Conservation (phyloP, 1,140 invertebrate species). For the Octopus bimaculoides region DNA sequence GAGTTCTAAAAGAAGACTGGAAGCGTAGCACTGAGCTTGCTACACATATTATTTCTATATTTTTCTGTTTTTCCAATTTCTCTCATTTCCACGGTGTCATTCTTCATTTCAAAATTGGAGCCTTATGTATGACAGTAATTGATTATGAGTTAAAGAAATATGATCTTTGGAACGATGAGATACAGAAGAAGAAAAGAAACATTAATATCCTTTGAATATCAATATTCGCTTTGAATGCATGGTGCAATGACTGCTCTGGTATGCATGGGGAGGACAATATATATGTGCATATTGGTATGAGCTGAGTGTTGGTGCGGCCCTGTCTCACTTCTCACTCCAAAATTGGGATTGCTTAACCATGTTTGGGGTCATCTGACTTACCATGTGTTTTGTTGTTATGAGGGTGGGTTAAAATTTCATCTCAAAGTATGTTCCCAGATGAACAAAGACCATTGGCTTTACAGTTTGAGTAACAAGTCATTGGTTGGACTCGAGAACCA, state of each 20-base stretch:
- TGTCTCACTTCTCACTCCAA: no score
- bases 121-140: slow-evolving; percentile 92
- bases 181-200: slow-evolving; percentile 66
- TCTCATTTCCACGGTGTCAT: slow-evolving; percentile 92
- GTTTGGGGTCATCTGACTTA: no score
- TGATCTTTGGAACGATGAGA: slow-evolving; percentile 89
- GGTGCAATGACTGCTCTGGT: no score
- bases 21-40: slow-evolving; percentile 92
- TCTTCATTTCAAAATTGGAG: slow-evolving; percentile 82
- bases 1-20: slow-evolving; percentile 96
- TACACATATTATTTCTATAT: slow-evolving; percentile 94
- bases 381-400: neutral
- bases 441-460: no score
- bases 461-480: no score
- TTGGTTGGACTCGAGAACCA: no score
- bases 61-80: slow-evolving; percentile 97
- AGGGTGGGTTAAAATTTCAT: neutral
- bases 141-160: slow-evolving; percentile 91
- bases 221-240: no score
- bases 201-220: slow-evolving; percentile 51
- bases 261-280: no score
- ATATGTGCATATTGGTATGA: no score
- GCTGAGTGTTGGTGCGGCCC: no score
- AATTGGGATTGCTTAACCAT: no score
- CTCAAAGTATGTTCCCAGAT: neutral